phyloP scores from a whole-genome alignment of 1,140 invertebrate genomes.

The Sitobion miscanthi region DNA sequence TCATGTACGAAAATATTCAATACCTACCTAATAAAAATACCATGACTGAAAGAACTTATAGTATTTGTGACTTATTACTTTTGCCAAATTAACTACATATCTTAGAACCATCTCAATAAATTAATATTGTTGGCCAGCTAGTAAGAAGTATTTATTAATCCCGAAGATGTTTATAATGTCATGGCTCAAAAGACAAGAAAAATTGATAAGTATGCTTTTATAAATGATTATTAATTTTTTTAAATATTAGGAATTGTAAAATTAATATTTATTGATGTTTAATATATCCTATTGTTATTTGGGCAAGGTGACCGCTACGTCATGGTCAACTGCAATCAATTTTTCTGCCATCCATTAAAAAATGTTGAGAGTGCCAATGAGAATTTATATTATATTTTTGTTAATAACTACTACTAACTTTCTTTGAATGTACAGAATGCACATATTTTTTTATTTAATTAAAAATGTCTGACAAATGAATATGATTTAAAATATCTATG shows the following conservation, averaged over 20 bases:
- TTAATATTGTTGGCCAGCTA: too few species aligned
- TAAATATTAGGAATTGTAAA: background rate
- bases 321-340: background rate
- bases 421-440: too few species aligned
- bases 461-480: background rate
- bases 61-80: background rate
- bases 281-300: background rate
- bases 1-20: background rate
- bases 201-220: background rate
- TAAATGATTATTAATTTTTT: background rate
- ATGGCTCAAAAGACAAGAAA: background rate
- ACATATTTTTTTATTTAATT: background rate
- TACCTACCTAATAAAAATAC: too few species aligned
- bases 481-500: background rate
- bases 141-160: too few species aligned
- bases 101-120: too few species aligned
- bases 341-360: background rate
- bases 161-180: background rate
- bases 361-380: too few species aligned
- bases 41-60: background rate
- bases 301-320: background rate
- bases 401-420: too few species aligned
- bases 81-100: too few species aligned
- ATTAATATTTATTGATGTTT: background rate
- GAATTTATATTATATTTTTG: too few species aligned